These are phyloP conservation scores for Pangasius djambal DNA, from an alignment of 2,797 vertebrate species.

Conservation along the genomic window DNA sequence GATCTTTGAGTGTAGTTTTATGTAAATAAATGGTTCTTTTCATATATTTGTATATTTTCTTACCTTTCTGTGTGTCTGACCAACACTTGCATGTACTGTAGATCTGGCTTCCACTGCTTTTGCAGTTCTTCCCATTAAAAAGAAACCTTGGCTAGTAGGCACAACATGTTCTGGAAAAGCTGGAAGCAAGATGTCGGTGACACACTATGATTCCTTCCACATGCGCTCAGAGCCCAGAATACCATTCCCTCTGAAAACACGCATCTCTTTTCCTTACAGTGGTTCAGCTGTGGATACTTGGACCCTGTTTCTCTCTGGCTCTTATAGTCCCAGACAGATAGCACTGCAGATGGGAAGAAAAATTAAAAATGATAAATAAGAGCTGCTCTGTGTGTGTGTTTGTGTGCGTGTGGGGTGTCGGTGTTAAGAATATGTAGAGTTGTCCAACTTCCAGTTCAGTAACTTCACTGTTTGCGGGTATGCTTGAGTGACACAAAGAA, in stretches of 20 bases:
- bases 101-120: background rate
- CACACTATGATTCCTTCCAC: slow-evolving; percentile 79
- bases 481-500: background rate
- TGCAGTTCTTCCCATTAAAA: background rate
- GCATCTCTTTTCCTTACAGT: slow-evolving; percentile 63
- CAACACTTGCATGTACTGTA: background rate
- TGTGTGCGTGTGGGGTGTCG: background rate
- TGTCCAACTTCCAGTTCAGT: background rate
- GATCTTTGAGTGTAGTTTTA: background rate
- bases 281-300: background rate
- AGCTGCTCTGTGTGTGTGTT: background rate
- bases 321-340: background rate
- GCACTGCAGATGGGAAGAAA: background rate
- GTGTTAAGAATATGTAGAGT: background rate
- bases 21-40: background rate
- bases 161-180: slow-evolving; percentile 34
- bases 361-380: background rate
- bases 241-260: slow-evolving; percentile 62
- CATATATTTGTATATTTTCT: background rate
- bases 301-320: background rate
- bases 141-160: background rate
- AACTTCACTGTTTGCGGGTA: background rate
- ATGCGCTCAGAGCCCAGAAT: slow-evolving; percentile 66
- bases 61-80: background rate
- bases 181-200: slow-evolving; percentile 64